phyloP scores from a whole-genome alignment of 2,797 vertebrate species.

The Lutjanus argentimaculatus region DNA sequence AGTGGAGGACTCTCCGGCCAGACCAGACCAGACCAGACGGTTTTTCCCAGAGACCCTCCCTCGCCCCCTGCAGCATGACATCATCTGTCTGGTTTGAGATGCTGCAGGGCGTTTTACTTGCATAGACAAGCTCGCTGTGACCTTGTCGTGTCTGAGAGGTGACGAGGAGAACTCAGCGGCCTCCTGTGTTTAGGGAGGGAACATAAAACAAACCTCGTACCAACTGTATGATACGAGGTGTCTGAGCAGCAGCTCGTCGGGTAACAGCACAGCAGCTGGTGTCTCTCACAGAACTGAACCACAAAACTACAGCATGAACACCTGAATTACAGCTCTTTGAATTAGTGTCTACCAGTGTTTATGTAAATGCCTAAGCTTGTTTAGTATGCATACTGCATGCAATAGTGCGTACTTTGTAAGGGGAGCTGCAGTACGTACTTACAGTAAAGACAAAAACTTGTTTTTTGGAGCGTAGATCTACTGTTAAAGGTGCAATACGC shows the following conservation, averaged over 20 bases:
- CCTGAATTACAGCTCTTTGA: background rate
- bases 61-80: slow-evolving; percentile 75
- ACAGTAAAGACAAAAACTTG: too few relatives aligned
- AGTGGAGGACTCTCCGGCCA: slow-evolving; percentile 63
- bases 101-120: slow-evolving; percentile 42
- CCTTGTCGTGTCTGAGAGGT: slow-evolving; percentile 47
- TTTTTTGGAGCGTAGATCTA: too few relatives aligned
- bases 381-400: too few relatives aligned
- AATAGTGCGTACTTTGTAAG: too few relatives aligned
- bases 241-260: background rate
- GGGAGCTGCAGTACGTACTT: too few relatives aligned
- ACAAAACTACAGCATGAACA: slow-evolving; percentile 18
- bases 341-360: background rate
- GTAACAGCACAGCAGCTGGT: slow-evolving; percentile 32
- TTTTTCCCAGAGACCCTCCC: slow-evolving; percentile 61
- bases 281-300: slow-evolving; percentile 38
- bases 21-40: slow-evolving; percentile 63
- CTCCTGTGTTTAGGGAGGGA: slow-evolving; percentile 43
- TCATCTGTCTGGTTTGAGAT: slow-evolving; percentile 75
- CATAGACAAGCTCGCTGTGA: slow-evolving; percentile 68
- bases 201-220: slow-evolving; percentile 54
- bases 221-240: background rate
- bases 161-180: slow-evolving; percentile 59
- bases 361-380: too few relatives aligned
- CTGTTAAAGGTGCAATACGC: too few relatives aligned